Conservation (phyloP, 2,797 vertebrate genomes). For the Pipistrellus pipistrellus region DNA sequence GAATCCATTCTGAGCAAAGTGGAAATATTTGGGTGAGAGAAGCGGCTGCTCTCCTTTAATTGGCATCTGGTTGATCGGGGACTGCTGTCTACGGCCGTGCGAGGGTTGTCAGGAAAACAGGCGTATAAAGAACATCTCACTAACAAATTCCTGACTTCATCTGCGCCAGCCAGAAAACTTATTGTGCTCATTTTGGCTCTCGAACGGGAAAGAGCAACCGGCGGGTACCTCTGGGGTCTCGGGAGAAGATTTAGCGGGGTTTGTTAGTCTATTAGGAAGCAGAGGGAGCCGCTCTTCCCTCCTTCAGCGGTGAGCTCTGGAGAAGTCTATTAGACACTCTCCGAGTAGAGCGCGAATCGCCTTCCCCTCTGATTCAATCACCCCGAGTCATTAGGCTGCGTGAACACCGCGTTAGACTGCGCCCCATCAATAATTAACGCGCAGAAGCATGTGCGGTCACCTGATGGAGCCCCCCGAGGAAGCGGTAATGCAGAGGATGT, state of each 20-base stretch:
- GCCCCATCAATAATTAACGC: constrained; percentile 79
- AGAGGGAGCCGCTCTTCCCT: constrained; percentile 60
- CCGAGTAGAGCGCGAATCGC: constrained; percentile 60
- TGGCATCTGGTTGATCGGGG: constrained; percentile 71
- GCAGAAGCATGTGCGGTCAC: constrained; percentile 49
- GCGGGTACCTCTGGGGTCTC: constrained; percentile 71
- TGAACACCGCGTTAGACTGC: constrained; percentile 63
- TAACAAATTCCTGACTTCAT: constrained; percentile 72
- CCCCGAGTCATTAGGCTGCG: constrained; percentile 72
- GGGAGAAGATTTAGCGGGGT: constrained; percentile 69
- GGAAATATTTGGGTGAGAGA: constrained; percentile 76
- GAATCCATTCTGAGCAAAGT: constrained; percentile 76
- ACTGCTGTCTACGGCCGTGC: constrained; percentile 39
- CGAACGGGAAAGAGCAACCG: constrained; percentile 61
- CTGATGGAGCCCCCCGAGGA: constrained; percentile 60
- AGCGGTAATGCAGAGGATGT: background rate
- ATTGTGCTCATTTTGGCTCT: constrained; percentile 74
- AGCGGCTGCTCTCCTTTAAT: constrained; percentile 61
- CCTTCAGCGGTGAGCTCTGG: constrained; percentile 74
- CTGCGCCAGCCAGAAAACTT: constrained; percentile 59
- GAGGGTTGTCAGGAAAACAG: constrained; percentile 71
- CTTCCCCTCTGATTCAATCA: constrained; percentile 74
- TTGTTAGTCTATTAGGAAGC: constrained; percentile 74
- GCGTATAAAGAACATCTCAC: constrained; percentile 51
- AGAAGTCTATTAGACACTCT: constrained; percentile 72